These are phyloP conservation scores for Etheostoma cragini DNA, from an alignment of 2,113 vertebrate genomes.

Conservation along the genomic window DNA sequence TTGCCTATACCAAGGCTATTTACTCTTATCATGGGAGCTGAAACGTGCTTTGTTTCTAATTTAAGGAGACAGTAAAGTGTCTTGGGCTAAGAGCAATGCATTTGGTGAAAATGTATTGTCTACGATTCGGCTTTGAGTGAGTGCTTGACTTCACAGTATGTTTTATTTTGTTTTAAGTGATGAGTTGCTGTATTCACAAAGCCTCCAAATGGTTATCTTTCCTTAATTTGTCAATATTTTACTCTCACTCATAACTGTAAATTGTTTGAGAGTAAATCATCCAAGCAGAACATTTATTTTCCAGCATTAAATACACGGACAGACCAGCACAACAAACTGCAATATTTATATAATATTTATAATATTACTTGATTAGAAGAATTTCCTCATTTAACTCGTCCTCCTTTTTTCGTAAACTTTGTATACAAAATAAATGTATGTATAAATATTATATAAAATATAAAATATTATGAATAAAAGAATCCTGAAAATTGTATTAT, in stretches of 20 bases:
- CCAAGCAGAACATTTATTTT: neutral
- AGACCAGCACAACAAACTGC: neutral
- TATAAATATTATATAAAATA: no score
- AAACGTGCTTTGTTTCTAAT: constrained; percentile 27
- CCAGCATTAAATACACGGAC: neutral
- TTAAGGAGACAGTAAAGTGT: constrained; percentile 22
- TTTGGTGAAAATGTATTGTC: constrained; percentile 21
- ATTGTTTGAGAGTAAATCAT: neutral
- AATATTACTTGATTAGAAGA: neutral
- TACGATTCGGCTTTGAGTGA: constrained; percentile 18
- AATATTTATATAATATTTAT: neutral
- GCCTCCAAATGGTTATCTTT: neutral
- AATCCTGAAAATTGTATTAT: neutral
- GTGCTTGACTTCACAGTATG: constrained; percentile 16
- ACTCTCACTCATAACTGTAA: neutral
- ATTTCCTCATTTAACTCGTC: neutral
- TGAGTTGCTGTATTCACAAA: neutral
- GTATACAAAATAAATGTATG: neutral
- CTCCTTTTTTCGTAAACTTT: neutral
- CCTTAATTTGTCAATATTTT: neutral
- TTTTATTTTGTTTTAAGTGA: constrained; percentile 23
- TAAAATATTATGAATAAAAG: neutral
- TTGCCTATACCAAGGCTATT: constrained; percentile 21
- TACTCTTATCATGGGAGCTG: constrained; percentile 14
- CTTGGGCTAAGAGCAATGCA: neutral